Conservation (phyloP, 2,113 vertebrate genomes). For the Pavo muticus region DNA sequence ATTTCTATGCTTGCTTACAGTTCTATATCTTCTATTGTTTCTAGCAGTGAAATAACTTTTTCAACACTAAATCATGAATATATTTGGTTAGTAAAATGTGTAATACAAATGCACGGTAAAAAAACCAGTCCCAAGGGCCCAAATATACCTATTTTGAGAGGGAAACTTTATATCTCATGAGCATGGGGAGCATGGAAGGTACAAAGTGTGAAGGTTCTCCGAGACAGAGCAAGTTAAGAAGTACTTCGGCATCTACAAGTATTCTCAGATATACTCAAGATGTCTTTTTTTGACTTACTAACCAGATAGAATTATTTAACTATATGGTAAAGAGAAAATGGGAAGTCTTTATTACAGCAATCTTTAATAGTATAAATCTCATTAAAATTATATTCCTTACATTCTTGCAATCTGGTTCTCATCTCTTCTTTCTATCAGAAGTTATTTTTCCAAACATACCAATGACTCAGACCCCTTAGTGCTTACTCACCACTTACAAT, state of each 20-base stretch:
- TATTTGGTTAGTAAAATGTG: neutral
- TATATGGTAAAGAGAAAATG: neutral
- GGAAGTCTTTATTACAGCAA: neutral
- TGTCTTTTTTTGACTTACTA: neutral
- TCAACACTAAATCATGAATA: neutral
- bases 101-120: neutral
- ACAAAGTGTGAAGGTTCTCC: neutral
- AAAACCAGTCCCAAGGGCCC: neutral
- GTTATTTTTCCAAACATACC: neutral
- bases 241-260: neutral
- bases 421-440: neutral
- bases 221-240: neutral
- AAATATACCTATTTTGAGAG: neutral
- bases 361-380: neutral
- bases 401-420: neutral
- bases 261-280: neutral
- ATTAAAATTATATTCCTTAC: neutral
- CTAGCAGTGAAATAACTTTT: neutral
- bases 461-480: neutral
- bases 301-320: neutral
- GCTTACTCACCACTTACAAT: constrained; percentile 40
- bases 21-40: neutral
- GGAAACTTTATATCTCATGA: neutral
- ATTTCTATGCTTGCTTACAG: neutral
- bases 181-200: neutral